These are phyloP conservation scores for Phalacrocorax brasilianus DNA, from an alignment of 2,113 vertebrate species.

Conservation along the genomic window DNA sequence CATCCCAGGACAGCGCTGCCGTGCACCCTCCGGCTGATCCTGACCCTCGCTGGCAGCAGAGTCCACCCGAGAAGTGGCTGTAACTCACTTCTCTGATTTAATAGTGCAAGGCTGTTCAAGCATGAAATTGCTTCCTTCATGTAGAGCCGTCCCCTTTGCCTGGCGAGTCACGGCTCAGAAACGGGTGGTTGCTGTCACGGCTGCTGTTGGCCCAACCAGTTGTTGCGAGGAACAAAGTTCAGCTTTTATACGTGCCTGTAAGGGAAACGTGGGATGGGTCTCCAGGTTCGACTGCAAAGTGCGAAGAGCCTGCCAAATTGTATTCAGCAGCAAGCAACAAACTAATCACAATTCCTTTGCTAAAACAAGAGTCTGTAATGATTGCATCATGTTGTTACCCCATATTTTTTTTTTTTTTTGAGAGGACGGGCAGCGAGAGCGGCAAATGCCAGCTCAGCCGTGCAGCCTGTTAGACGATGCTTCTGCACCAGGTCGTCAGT, in stretches of 20 bases:
- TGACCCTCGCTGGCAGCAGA: not conserved
- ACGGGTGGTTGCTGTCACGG: not conserved
- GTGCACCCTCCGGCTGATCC: not conserved
- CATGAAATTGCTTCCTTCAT: constrained; percentile 64
- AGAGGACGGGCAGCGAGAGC: not conserved
- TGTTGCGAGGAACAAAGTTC: not conserved
- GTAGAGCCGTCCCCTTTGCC: constrained; percentile 47
- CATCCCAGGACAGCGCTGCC: not conserved
- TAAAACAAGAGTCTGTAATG: not conserved
- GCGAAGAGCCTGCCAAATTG: not conserved
- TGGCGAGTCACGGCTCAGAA: constrained; percentile 30
- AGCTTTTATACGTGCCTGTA: not conserved
- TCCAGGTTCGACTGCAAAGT: not conserved
- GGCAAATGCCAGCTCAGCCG: not conserved
- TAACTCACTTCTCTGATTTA: constrained; percentile 46
- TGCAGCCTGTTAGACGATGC: not conserved
- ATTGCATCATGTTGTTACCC: not conserved
- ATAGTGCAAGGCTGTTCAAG: constrained; percentile 44
- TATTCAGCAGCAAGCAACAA: not conserved
- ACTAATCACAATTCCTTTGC: not conserved
- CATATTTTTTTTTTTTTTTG: not conserved
- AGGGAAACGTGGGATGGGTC: not conserved
- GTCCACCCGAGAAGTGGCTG: not conserved
- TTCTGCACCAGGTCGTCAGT: not conserved
- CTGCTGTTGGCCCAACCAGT: constrained; percentile 24